These are phyloP conservation scores for Sinella curviseta DNA, from an alignment of 1,140 invertebrate species.

Conservation along the genomic window DNA sequence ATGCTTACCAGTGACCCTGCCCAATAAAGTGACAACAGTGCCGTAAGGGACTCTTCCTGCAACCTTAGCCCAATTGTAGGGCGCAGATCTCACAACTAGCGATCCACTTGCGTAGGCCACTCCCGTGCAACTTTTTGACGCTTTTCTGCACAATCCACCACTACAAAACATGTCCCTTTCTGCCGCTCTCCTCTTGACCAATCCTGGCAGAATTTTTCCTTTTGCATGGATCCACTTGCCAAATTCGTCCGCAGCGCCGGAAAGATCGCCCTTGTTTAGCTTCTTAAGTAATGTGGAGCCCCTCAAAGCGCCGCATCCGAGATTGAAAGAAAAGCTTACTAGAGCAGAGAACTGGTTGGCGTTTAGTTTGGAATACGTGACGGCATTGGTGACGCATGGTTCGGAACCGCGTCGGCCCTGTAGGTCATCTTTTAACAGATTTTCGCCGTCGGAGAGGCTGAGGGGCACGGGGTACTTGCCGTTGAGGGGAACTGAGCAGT, in stretches of 20 bases:
- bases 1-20: no score
- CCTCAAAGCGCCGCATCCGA: conserved; percentile 41
- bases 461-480: conserved; percentile 39
- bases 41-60: no score
- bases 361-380: conserved; percentile 36
- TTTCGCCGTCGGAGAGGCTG: conserved; percentile 33
- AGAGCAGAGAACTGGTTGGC: conserved; percentile 46
- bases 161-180: conserved; percentile 41
- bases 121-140: no score
- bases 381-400: conserved; percentile 23
- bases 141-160: conserved; percentile 25
- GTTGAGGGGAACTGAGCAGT: conserved; percentile 46
- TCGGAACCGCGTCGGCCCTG: conserved; percentile 34
- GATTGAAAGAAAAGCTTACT: conserved; percentile 42
- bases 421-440: conserved; percentile 37
- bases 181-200: conserved; percentile 37
- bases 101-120: no score
- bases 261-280: conserved; percentile 32
- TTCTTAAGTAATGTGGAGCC: conserved; percentile 28
- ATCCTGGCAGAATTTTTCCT: conserved; percentile 40
- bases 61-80: no score
- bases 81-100: no score
- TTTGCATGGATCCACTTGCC: conserved; percentile 42
- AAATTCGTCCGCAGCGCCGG: conserved; percentile 36
- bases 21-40: no score